These are phyloP conservation scores for Dryomyza anilis DNA, from an alignment of 2,888 invertebrate genomes.

Conservation along the genomic window DNA sequence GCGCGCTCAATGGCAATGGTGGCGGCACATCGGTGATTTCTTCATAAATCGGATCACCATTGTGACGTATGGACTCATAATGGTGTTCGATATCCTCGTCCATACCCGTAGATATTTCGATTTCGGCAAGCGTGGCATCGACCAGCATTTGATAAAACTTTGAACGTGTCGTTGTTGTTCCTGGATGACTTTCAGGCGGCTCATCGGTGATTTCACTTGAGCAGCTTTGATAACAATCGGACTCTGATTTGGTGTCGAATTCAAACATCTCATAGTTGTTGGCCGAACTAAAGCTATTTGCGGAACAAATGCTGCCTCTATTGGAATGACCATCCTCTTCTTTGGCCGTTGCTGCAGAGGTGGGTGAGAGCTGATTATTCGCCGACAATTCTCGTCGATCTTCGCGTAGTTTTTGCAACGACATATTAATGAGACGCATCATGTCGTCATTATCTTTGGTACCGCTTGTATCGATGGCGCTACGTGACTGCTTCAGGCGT, in stretches of 20 bases:
- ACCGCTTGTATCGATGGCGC: slow-evolving; percentile 55
- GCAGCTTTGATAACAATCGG: slow-evolving; percentile 76
- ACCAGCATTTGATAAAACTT: slow-evolving; percentile 77
- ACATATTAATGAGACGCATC: slow-evolving; percentile 60
- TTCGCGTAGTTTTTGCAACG: slow-evolving; percentile 58
- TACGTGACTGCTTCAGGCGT: slow-evolving; percentile 63
- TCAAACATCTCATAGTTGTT: slow-evolving; percentile 72
- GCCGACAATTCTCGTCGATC: slow-evolving; percentile 47
- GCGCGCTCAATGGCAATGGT: slow-evolving; percentile 78
- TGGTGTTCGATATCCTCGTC: slow-evolving; percentile 70
- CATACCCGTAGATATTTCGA: slow-evolving; percentile 68
- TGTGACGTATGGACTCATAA: slow-evolving; percentile 71
- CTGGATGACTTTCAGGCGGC: slow-evolving; percentile 52
- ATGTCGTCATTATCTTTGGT: slow-evolving; percentile 62
- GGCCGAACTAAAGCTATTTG: slow-evolving; percentile 69
- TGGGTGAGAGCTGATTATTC: neutral
- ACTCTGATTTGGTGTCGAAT: slow-evolving; percentile 66
- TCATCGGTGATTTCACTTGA: slow-evolving; percentile 68
- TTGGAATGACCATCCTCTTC: slow-evolving; percentile 64
- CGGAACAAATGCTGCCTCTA: slow-evolving; percentile 65
- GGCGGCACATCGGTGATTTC: slow-evolving; percentile 78
- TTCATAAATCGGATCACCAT: slow-evolving; percentile 77
- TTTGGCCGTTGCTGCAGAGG: slow-evolving; percentile 43
- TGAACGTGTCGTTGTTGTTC: slow-evolving; percentile 64
- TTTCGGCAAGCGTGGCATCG: slow-evolving; percentile 72